A percentile compares a stretch with the other conserved stretches of the same genome.
Evolutionary conservation across 2,888 invertebrate genomes (phyloP).

Genomic region (Drosophila tripunctata): DNA sequence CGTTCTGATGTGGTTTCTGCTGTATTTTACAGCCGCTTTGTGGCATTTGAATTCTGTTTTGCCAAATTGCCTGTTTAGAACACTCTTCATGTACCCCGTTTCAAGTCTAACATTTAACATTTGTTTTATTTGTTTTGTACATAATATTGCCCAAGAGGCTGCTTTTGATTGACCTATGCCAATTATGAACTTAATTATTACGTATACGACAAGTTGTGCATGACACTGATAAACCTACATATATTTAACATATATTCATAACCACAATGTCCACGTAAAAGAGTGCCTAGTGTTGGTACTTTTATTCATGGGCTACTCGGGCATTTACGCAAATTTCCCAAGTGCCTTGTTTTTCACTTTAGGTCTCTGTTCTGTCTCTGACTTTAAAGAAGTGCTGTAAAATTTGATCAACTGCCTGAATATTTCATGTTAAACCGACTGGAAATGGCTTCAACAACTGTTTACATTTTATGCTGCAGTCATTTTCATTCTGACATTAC

Average conservation of each 20-base stretch:
- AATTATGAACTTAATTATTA: slow-evolving; percentile 44
- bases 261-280: not conserved
- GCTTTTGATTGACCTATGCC: slow-evolving; percentile 37
- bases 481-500: slow-evolving; percentile 26
- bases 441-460: slow-evolving; percentile 1
- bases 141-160: slow-evolving; percentile 25
- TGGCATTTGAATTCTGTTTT: slow-evolving; percentile 29
- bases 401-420: slow-evolving; percentile 34
- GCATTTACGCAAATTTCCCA: slow-evolving; percentile 71
- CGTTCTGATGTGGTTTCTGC: not conserved
- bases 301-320: slow-evolving; percentile 61
- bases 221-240: not conserved
- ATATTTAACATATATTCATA: not conserved
- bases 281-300: slow-evolving; percentile 6
- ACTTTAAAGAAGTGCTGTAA: slow-evolving; percentile 49
- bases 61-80: not conserved
- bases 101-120: not conserved
- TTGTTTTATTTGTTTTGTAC: not conserved
- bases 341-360: slow-evolving; percentile 62
- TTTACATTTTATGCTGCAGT: slow-evolving; percentile 20
- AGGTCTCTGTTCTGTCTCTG: slow-evolving; percentile 7
- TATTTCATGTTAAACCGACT: slow-evolving; percentile 27
- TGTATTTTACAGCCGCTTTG: slow-evolving; percentile 40
- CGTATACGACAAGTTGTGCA: slow-evolving; percentile 48
- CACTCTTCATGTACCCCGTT: not conserved